These are phyloP conservation scores for Athalia rosae DNA, from an alignment of 2,888 invertebrate species.

Conservation along the genomic window DNA sequence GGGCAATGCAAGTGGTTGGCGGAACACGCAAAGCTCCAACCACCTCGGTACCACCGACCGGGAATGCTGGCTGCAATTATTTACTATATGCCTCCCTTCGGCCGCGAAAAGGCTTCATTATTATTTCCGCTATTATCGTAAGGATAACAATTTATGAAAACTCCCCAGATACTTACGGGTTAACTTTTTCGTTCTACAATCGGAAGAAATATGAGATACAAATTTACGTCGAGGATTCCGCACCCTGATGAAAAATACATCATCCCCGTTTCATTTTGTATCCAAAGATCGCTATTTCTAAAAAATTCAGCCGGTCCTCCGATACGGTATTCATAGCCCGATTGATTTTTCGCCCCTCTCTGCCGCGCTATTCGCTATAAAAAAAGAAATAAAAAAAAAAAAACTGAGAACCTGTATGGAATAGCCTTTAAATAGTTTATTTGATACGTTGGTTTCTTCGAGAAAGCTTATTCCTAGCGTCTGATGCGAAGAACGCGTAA, in stretches of 20 bases:
- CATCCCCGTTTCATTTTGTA: conserved; percentile 2
- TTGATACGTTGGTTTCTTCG: neutral
- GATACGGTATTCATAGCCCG: conserved; percentile 38
- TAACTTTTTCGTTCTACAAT: neutral
- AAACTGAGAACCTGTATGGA: neutral
- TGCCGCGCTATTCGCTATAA: conserved; percentile 18
- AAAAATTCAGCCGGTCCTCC: conserved; percentile 32
- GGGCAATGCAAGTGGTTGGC: conserved; percentile 54
- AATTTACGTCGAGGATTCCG: neutral
- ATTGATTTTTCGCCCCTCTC: conserved; percentile 37
- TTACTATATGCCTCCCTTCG: conserved; percentile 11
- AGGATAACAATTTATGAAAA: neutral
- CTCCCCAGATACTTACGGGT: neutral
- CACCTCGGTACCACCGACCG: conserved; percentile 22
- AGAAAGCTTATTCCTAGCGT: neutral
- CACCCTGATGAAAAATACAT: neutral
- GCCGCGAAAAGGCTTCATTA: neutral
- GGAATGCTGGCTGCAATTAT: conserved; percentile 36
- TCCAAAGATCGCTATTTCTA: conserved; percentile 29
- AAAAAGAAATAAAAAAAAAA: neutral
- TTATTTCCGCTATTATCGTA: neutral
- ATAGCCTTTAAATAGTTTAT: conserved; percentile 26
- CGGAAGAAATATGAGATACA: neutral
- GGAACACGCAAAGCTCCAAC: conserved; percentile 56
- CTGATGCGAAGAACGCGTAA: no score